Conservation (phyloP, 2,113 vertebrate genomes). For the Sturnus vulgaris region DNA sequence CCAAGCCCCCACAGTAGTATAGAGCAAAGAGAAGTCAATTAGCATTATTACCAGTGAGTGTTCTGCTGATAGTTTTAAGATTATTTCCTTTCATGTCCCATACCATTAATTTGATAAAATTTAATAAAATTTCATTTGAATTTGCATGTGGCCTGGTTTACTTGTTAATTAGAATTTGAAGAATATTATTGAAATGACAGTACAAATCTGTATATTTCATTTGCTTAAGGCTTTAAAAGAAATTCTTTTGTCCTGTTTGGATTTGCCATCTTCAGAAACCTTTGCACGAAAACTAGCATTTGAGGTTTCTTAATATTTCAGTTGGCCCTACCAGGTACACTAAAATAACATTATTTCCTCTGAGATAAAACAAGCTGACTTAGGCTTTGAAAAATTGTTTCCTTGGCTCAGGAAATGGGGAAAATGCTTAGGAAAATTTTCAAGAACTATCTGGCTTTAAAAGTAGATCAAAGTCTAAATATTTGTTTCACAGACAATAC, state of each 20-base stretch:
- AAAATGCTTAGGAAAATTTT: neutral
- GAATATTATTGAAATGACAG: neutral
- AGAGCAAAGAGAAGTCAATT: neutral
- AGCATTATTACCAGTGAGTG: neutral
- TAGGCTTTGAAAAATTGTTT: neutral
- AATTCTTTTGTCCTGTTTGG: neutral
- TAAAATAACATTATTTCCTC: neutral
- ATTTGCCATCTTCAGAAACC: neutral
- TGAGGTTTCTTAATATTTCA: neutral
- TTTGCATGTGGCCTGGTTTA: neutral
- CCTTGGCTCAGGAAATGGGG: neutral
- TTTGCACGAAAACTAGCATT: neutral
- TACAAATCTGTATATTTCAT: neutral
- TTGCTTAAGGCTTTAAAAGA: neutral
- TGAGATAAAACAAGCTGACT: neutral
- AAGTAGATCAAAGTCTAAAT: constrained; percentile 29
- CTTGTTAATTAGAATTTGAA: neutral
- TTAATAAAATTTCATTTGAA: constrained; percentile 21
- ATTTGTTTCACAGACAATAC: neutral
- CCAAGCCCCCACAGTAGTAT: neutral
- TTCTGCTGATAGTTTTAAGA: constrained; percentile 6
- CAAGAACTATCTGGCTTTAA: neutral
- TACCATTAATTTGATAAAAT: neutral
- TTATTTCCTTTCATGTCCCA: neutral
- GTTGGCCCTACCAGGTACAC: neutral